These are phyloP conservation scores for Diplodus sargus DNA, from an alignment of 2,797 vertebrate genomes.

Conservation along the genomic window DNA sequence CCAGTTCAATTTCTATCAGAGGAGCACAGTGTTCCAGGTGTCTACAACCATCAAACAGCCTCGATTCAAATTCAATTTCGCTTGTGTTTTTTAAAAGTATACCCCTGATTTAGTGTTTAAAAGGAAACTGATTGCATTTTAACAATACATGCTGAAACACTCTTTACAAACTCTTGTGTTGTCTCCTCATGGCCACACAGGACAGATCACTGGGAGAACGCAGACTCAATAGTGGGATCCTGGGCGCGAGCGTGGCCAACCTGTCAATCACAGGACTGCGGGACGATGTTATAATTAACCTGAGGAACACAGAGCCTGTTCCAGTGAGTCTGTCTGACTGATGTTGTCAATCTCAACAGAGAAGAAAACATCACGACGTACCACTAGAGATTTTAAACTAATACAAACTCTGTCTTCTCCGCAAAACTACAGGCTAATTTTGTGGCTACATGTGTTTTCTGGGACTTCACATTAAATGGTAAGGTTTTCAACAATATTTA, in stretches of 20 bases:
- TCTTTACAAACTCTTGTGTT: not conserved
- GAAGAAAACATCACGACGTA: not conserved
- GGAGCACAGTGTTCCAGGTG: conserved; percentile 92
- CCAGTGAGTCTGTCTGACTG: conserved; percentile 73
- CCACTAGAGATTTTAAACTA: not conserved
- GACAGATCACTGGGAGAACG: conserved; percentile 71
- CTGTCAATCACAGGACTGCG: conserved; percentile 88
- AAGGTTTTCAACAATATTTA: conserved; percentile 60
- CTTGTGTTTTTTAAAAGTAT: not conserved
- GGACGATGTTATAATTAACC: conserved; percentile 84
- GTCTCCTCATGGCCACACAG: conserved; percentile 64
- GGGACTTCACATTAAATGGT: conserved; percentile 91
- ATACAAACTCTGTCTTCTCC: conserved; percentile 6
- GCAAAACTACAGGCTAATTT: conserved; percentile 82
- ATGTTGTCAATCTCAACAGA: not conserved
- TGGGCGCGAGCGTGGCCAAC: conserved; percentile 92
- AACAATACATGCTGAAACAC: not conserved
- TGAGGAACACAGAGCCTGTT: conserved; percentile 83
- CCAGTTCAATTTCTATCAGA: conserved; percentile 96
- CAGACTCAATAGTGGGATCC: conserved; percentile 90
- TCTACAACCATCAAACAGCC: not conserved
- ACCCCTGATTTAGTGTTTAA: not conserved
- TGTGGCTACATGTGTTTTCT: conserved; percentile 89
- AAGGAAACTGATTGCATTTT: not conserved
- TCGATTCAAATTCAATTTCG: not conserved